Conservation (phyloP, 2,113 vertebrate genomes). For the Nymphicus hollandicus region DNA sequence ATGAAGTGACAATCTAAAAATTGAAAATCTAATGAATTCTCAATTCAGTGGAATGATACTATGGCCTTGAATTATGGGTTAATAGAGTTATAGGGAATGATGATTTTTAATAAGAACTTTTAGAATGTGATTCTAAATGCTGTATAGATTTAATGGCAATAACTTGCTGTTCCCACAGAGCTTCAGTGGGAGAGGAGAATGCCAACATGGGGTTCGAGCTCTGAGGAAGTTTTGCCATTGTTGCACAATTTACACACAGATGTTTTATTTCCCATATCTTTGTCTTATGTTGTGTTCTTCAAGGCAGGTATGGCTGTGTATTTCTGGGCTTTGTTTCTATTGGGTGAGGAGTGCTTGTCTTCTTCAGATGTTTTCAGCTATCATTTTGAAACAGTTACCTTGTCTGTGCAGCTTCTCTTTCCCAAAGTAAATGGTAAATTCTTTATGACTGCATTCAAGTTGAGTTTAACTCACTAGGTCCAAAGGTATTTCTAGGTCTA, state of each 20-base stretch:
- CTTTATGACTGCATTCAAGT: neutral
- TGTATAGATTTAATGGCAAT: neutral
- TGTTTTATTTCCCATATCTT: neutral
- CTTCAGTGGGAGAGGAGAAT: neutral
- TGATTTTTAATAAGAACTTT: neutral
- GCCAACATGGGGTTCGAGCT: neutral
- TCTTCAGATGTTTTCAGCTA: neutral
- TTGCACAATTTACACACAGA: neutral
- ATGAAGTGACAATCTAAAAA: neutral
- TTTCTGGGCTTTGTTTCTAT: neutral
- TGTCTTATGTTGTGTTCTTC: neutral
- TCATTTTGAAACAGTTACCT: neutral
- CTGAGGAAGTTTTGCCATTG: neutral
- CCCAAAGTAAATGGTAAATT: conserved; percentile 2
- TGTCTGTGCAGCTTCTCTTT: neutral
- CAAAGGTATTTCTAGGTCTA: conserved; percentile 1
- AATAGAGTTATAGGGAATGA: neutral
- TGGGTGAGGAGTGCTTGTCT: neutral
- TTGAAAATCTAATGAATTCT: neutral
- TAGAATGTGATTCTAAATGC: neutral
- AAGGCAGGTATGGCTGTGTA: neutral
- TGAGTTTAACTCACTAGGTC: conserved; percentile 28
- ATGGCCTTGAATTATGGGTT: neutral
- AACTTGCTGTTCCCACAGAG: neutral
- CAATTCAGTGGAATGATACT: neutral